Evolutionary conservation across 2,797 vertebrate species (phyloP).

Genomic region (Orestias chungarensis): DNA sequence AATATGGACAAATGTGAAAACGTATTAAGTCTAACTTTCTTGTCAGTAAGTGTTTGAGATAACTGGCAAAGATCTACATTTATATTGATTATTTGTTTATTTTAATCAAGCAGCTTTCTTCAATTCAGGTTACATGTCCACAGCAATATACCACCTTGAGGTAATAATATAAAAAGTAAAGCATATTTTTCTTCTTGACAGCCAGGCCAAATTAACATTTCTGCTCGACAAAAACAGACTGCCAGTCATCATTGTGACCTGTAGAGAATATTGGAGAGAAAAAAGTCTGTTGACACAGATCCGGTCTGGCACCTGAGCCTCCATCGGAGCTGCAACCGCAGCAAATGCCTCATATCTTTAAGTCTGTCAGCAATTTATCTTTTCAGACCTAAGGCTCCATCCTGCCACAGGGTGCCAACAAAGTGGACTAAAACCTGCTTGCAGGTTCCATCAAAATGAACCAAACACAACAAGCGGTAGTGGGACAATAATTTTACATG

Average conservation of each 20-base stretch:
- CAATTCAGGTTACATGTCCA: not conserved
- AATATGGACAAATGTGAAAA: not conserved
- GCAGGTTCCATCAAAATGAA: not conserved
- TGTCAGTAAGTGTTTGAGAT: not conserved
- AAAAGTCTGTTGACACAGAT: not conserved
- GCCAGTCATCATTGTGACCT: slow-evolving; percentile 3
- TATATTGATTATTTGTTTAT: not conserved
- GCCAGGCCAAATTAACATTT: not conserved
- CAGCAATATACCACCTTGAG: not conserved
- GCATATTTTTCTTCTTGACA: not conserved
- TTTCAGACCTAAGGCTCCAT: slow-evolving; percentile 19
- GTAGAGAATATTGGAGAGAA: slow-evolving; percentile 11
- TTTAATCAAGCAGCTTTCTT: not conserved
- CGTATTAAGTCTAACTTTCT: too few species aligned
- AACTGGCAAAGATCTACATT: not conserved
- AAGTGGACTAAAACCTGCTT: not conserved
- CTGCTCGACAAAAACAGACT: slow-evolving; percentile 4
- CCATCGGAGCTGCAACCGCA: slow-evolving; percentile 31
- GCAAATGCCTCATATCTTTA: slow-evolving; percentile 35
- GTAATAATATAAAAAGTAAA: not conserved
- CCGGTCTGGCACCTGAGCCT: slow-evolving; percentile 9
- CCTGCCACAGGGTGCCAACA: slow-evolving; percentile 4
- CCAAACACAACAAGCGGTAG: not conserved
- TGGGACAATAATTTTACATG: not conserved
- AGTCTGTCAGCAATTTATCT: slow-evolving; percentile 5